Evolutionary conservation across 2,113 vertebrate genomes (phyloP).

Genomic region (Hyla sarda): DNA sequence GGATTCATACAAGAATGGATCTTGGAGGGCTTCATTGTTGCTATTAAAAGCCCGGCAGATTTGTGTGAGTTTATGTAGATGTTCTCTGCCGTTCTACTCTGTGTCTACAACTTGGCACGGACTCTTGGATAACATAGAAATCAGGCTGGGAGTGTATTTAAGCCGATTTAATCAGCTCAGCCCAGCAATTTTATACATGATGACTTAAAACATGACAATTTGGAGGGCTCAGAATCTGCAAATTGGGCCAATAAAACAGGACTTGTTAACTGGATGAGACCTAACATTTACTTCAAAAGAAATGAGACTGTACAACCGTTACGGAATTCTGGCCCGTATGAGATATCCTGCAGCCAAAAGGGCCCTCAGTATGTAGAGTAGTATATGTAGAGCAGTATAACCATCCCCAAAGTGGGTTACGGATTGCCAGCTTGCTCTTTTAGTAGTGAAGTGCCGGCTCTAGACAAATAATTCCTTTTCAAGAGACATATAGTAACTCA

Average conservation of each 20-base stretch:
- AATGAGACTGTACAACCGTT: slow-evolving; percentile 68
- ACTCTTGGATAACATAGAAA: slow-evolving; percentile 72
- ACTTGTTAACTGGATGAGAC: slow-evolving; percentile 72
- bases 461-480: neutral
- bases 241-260: slow-evolving; percentile 80
- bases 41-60: slow-evolving; percentile 68
- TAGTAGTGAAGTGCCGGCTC: neutral
- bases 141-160: slow-evolving; percentile 80
- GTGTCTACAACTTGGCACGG: slow-evolving; percentile 67
- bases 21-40: slow-evolving; percentile 57
- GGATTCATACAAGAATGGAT: slow-evolving; percentile 62
- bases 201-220: slow-evolving; percentile 81
- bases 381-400: no score
- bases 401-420: neutral
- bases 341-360: neutral
- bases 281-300: slow-evolving; percentile 78
- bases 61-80: slow-evolving; percentile 74
- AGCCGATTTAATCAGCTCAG: slow-evolving; percentile 73
- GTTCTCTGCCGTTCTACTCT: slow-evolving; percentile 65
- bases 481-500: neutral
- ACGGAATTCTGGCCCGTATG: neutral
- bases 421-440: neutral
- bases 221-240: slow-evolving; percentile 78
- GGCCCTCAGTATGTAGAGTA: neutral
- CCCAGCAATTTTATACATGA: slow-evolving; percentile 74